Evolutionary conservation across 2,888 invertebrate species (phyloP), one percentile per base, ranked within the genome.

Genomic region (Pomacea canaliculata): DNA sequence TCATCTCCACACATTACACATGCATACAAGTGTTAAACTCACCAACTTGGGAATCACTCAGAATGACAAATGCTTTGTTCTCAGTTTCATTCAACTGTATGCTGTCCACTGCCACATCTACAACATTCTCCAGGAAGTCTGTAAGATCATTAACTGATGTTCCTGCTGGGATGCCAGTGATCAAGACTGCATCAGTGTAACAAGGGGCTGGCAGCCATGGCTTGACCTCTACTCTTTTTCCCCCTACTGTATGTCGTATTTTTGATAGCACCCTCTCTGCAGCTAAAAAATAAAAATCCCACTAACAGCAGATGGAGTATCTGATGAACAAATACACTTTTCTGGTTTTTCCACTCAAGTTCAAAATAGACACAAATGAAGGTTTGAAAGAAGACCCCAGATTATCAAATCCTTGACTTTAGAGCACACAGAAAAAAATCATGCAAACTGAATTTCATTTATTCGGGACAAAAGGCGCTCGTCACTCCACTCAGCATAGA

Each of bases 51-150:
- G 18, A 19, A 19, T 60, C 18, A 7, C 23, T 23, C 16, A 66
- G 16, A 19, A 66, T 27, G 27, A 66, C 66, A 16, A 66, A 4
- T 3, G 66, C 66, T 23, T 27, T 66, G 19, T 23, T 13, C 18
- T 19, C 16, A n/a, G 66, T n/a, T 7, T 65, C 37, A 16, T 48
- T 49, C 13, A 60, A 0, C 49, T 59, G 13, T 7, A 73, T 56
- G 16, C 27, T 48, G 10, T 23, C 18, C 62, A 74, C 69, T 9
- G 46, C 49, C 1, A 74, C 51, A 12, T 62, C 63, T n/a, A 27
- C 12, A n/a, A 46, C 19, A n/a, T 49, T 60, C 74, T 74, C 69
- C 16, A 74, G 51, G 49, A 66, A 73, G 27, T 67, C 68, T 60
- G 19, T n/a, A 9, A 73, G 46, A 48, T 13, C 18, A 48, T 74